Evolutionary conservation across 2,888 invertebrate genomes (phyloP).

Genomic region (Cosmia trapezina): DNA sequence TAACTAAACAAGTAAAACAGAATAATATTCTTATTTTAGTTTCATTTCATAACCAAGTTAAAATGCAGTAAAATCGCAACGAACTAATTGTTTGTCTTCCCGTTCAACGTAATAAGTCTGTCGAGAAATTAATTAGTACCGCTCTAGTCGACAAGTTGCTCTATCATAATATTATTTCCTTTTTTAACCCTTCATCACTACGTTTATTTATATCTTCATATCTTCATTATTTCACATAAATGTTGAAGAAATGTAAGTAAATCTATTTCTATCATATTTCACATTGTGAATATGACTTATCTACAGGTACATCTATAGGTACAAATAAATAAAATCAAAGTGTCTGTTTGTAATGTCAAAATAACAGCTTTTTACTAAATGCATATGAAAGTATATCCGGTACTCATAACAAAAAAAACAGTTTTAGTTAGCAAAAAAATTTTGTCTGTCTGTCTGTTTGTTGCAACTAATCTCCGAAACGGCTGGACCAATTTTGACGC

Average conservation of each 20-base stretch:
- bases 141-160: constrained; percentile 55
- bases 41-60: constrained; percentile 35
- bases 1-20: not conserved
- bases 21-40: constrained; percentile 14
- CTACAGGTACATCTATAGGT: too few species aligned
- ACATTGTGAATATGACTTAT: too few species aligned
- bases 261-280: too few species aligned
- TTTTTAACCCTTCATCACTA: not conserved
- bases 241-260: not conserved
- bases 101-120: constrained; percentile 48
- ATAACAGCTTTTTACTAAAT: too few species aligned
- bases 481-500: too few species aligned
- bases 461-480: too few species aligned
- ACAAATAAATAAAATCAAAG: too few species aligned
- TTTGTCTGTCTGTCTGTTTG: too few species aligned
- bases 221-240: not conserved
- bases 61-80: constrained; percentile 47
- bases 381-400: too few species aligned
- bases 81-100: constrained; percentile 59
- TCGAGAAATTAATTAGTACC: constrained; percentile 56
- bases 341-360: too few species aligned
- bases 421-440: too few species aligned
- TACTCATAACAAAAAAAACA: too few species aligned
- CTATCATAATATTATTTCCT: constrained; percentile 39
- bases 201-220: not conserved